Evolutionary conservation across 2,113 vertebrate species (phyloP), one percentile per base, ranked within the genome.

Genomic region (Ammospiza caudacuta): DNA sequence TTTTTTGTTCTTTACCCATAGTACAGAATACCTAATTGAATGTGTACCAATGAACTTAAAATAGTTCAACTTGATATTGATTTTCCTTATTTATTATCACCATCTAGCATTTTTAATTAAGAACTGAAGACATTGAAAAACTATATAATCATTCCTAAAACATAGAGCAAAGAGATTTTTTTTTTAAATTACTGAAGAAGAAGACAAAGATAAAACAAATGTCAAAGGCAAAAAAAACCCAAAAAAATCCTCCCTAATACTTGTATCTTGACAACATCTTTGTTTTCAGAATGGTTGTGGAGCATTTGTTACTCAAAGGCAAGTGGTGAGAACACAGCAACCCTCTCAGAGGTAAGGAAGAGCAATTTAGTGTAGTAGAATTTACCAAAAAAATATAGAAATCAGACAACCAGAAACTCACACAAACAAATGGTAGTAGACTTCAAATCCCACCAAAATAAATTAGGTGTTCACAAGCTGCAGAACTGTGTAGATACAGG

Each of bases 91-190:
- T 88, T 90, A 49, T 75, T 86, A 72, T 49, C 52, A 28, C 15
- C 24, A 54, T 23, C 51, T 57, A 83, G 14, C 28, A 88, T 83
- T 89, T 95, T 94, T 68, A 90, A 96, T 86, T 74, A 94, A 70
- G 29, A 85, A 59, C 20, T 81, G 47, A 85, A 78, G 29, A 83
- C 58, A 88, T 11, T 52, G 15, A 46, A 69, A 5, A 89, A 86
- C 73, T 83, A 24, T 12, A 90, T 3, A 74, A 88, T 59, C 51
- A 74, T 77, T 70, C 68, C 41, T 54, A 76, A 92, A 94, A 88
- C 39, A 51, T 9, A 31, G 27, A 76, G 77, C 55, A 22, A 86
- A 84, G 47, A 67, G 15, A 68, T 88, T 92, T 93, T 83, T 35
- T 35, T 83, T 83, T 83, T 46, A 70, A 78, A 63, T 51, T 57